Evolutionary conservation across 2,113 vertebrate species (phyloP), one percentile per base, ranked within the genome.

Genomic region (Pelodiscus sinensis): DNA sequence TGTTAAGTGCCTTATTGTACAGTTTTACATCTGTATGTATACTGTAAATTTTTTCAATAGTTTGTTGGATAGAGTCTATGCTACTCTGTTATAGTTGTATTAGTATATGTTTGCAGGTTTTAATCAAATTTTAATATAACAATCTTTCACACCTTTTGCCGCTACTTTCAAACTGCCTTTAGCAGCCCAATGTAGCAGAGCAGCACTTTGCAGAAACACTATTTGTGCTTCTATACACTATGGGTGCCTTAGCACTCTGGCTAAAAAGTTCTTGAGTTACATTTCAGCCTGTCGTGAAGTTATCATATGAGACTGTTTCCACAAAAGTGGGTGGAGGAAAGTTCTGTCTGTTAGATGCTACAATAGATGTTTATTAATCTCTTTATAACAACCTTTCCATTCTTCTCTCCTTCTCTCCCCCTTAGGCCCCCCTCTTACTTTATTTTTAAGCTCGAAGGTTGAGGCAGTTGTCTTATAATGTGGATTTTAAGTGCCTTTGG

Each of bases 1-100:
- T 94, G 96, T 95, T 95, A 96, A 97, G 86, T 87, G 86, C 77
- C 92, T 97, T 52, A 92, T 87, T 93, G 94, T 88, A 84, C 85
- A 89, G 90, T 81, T 95, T 68, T 93, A 78, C 84, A 79, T 92
- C 81, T 85, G 15, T 15, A 62, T 31, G 6, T 90, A 5, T 44
- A 57, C 29, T 83, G 16, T 93, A 93, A 79, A 86, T 80, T 96
- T 96, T 73, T 79, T 94, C 68, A 4, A 4, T 95, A 94, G 94
- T 68, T 94, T 96, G 93, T 73, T 75, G 44, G 44, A 84, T 92
- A 54, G 35, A 85, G 73, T 87, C 68, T 93, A 93, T 92, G 88
- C 87, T 94, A 62, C 87, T 92, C 56, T 84, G 50, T 71, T 84
- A 93, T 93, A 73, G 60, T 94, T 95, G 96, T 97, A 92, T 95